Conservation (phyloP, 2,888 invertebrate species). For the Agrochola lychnidis region DNA sequence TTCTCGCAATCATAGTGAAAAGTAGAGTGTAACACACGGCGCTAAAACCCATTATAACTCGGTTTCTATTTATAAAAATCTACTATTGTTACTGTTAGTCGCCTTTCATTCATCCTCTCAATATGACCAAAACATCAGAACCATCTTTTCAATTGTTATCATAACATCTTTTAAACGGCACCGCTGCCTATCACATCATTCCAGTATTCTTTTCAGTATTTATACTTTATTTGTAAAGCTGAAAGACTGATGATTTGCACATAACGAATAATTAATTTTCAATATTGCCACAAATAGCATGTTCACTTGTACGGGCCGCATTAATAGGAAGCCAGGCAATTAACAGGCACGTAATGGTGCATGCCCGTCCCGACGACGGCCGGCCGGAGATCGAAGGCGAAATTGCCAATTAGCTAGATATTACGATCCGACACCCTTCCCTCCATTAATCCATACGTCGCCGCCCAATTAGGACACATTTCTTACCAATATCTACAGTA, state of each 20-base stretch:
- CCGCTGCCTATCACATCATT: not conserved
- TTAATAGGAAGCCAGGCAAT: constrained; percentile 73
- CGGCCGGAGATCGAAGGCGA: constrained; percentile 85
- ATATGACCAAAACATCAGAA: not conserved
- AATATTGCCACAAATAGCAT: constrained; percentile 51
- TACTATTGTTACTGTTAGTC: too few species aligned
- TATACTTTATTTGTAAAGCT: constrained; percentile 14
- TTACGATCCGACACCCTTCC: constrained; percentile 71
- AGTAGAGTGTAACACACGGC: too few species aligned
- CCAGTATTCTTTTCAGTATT: not conserved
- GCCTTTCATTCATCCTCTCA: not conserved
- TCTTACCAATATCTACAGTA: constrained; percentile 60
- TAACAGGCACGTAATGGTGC: constrained; percentile 75
- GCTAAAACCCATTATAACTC: too few species aligned
- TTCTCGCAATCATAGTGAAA: too few species aligned
- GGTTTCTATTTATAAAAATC: too few species aligned
- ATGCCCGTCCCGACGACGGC: constrained; percentile 71
- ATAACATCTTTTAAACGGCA: not conserved
- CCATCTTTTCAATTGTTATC: not conserved
- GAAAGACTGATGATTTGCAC: constrained; percentile 24
- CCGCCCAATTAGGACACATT: constrained; percentile 67
- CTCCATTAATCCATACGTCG: constrained; percentile 69
- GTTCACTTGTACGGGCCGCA: constrained; percentile 64
- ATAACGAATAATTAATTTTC: constrained; percentile 45
- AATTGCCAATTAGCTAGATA: constrained; percentile 87